phyloP scores from a whole-genome alignment of 2,113 vertebrate genomes.

The Orcinus orca region DNA sequence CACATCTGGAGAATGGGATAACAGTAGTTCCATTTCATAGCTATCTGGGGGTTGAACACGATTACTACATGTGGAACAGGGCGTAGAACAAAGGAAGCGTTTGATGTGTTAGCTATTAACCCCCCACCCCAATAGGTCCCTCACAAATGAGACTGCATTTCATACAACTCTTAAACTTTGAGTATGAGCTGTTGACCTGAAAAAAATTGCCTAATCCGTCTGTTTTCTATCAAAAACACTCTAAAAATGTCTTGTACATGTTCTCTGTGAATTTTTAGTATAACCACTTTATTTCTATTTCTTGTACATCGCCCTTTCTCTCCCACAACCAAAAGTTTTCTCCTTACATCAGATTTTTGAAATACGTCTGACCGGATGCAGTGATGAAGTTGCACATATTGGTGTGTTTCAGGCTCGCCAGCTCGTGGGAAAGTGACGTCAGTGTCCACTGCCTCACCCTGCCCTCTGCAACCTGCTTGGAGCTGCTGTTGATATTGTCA shows the following conservation, averaged over 20 bases:
- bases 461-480: slow-evolving; percentile 90
- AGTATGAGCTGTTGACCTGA: not conserved
- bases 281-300: slow-evolving; percentile 5
- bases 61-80: not conserved
- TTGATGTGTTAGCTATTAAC: not conserved
- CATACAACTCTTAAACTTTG: not conserved
- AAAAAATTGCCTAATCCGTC: not conserved
- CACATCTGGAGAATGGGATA: not conserved
- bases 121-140: not conserved
- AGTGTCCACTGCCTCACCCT: slow-evolving; percentile 90
- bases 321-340: not conserved
- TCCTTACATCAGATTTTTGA: not conserved
- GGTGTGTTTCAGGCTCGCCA: slow-evolving; percentile 82
- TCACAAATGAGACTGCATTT: not conserved
- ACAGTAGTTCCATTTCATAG: not conserved
- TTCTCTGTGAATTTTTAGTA: not conserved
- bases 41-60: not conserved
- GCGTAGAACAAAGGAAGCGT: not conserved
- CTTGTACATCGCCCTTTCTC: not conserved
- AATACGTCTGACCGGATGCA: not conserved
- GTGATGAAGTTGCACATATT: not conserved
- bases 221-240: not conserved
- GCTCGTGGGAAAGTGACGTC: slow-evolving; percentile 90
- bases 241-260: not conserved
- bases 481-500: slow-evolving; percentile 88